Base-by-base conservation (phyloP, 2,888 invertebrate genomes). In the Ischnus inquisitorius region DNA sequence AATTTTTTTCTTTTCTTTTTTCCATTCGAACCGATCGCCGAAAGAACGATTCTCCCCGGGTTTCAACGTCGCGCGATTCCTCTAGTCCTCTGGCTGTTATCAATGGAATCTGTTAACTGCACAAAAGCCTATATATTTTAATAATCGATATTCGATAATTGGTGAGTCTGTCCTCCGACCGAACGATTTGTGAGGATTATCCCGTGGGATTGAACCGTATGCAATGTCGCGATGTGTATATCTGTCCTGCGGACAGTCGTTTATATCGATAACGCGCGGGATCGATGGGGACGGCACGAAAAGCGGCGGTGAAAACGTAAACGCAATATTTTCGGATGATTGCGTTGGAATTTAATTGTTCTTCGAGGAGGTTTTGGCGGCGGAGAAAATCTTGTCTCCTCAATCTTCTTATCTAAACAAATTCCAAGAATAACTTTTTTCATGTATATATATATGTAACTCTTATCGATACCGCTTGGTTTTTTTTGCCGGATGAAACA, bases 101-200 rank as follows among this genome's bases (percentile, higher is more conserved):
- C 54, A 22, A 22, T 25, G 57, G 19, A 4, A 12, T 19, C 10
- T 16, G 10, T 19, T 51, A 28, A 60, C 28, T 60, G 28, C n/a
- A 25, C 6, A 28, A 60, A 60, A 12, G 57, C 14, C 25, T 25
- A 34, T 34, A 34, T 34, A 14, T 64, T 51, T 74, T 22, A 65
- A 78, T 78, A 78, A 74, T 82, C 78, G 82, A 82, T 78, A 67
- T 74, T 68, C 72, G n/a, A 62, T 68, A 78, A 82, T 82, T 72
- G 72, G n/a, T 67, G 67, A 57, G 48, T 43, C 60, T 41, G 71
- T 62, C 60, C 34, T 77, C 25, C 34, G 48, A 6, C n/a, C 48
- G 19, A 69, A 51, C 28, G 72, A 51, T 78, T 68, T n/a, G 41
- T 46, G 19, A 25, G 67, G 67, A 78, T 82, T 51, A 72, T 68